Base-by-base conservation (phyloP, 2,888 invertebrate species). In the Himalopsyche kuldschensis region DNA sequence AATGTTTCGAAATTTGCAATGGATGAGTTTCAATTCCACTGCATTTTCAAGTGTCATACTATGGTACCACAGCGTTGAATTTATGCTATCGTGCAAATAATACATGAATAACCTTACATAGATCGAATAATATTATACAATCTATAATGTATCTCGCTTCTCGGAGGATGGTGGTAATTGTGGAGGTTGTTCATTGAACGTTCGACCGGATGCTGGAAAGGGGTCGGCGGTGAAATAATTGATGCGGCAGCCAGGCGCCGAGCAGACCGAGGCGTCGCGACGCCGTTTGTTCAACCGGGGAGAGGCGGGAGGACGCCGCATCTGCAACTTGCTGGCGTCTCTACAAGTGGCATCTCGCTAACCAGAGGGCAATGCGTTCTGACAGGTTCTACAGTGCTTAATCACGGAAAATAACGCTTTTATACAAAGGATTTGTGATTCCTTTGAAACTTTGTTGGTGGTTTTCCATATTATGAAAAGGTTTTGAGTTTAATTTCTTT, bases 201-300 rank as follows among this genome's bases (percentile, higher is more conserved):
- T 41, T 41, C 47, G 32, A 55, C 76, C 78, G 46, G 69, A 83
- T 80, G 81, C 81, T 35, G 46, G 55, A 24, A 20, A 30, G 75
- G 31, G 55, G 69, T 24, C 15, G 41, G 48, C 47, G 81, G 55
- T 81, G 81, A 48, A 79, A 84, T 84, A 84, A 84, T 84, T 81
- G 81, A 84, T 79, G 79, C 84, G 81, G 76, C 79, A 81, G 47
- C 31, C 30, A 32, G 84, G 84, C 84, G 84, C 84, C 84, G 69
- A 69, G 30, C 69, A 79, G 81, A 27, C 35, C 79, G 75, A 41
- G 20, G 35, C 46, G 31, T 32, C 41, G 32, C 79, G 24, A 30
- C 30, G 55, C 6, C 55, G 32, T 35, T 31, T 27, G 32, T 30
- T 32, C 31, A 31, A 69, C 78, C 46, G 17, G 41, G 15, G 41